These are phyloP conservation scores for Odontophorus gujanensis DNA, from an alignment of 2,113 vertebrate species.

Conservation along the genomic window DNA sequence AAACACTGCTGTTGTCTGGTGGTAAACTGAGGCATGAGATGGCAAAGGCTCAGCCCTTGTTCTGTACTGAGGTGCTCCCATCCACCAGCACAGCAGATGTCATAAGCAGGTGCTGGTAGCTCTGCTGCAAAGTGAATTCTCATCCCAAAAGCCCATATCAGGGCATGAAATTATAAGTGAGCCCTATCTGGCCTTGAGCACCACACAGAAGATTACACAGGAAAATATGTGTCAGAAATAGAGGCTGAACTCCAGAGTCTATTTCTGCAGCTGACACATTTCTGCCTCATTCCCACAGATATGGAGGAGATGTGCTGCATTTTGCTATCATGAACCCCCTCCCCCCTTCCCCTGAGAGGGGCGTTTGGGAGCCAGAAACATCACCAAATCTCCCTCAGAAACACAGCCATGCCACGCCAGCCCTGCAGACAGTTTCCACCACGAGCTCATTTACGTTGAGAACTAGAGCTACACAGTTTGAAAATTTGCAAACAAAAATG, in stretches of 20 bases:
- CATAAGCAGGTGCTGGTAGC: fast-evolving
- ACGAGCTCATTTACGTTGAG: not conserved
- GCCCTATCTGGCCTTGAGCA: not conserved
- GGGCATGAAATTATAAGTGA: not conserved
- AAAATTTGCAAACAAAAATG: constrained; percentile 24
- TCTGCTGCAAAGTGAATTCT: not conserved
- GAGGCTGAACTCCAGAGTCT: not conserved
- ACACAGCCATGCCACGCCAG: not conserved
- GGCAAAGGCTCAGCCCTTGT: not conserved
- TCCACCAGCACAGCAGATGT: fast-evolving
- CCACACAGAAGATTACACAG: not conserved
- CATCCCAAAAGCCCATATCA: not conserved
- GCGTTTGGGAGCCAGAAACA: not conserved
- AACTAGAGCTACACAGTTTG: not conserved
- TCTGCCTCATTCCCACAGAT: not conserved
- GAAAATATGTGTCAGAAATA: not conserved
- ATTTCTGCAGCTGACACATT: not conserved
- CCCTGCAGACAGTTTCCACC: not conserved
- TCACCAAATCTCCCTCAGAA: not conserved
- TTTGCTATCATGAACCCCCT: not conserved
- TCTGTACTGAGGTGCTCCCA: not conserved
- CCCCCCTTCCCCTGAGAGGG: not conserved
- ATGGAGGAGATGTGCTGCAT: not conserved
- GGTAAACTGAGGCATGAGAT: not conserved
- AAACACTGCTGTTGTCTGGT: fast-evolving